Conservation (phyloP, 2,797 vertebrate species). For the Coilia nasus region DNA sequence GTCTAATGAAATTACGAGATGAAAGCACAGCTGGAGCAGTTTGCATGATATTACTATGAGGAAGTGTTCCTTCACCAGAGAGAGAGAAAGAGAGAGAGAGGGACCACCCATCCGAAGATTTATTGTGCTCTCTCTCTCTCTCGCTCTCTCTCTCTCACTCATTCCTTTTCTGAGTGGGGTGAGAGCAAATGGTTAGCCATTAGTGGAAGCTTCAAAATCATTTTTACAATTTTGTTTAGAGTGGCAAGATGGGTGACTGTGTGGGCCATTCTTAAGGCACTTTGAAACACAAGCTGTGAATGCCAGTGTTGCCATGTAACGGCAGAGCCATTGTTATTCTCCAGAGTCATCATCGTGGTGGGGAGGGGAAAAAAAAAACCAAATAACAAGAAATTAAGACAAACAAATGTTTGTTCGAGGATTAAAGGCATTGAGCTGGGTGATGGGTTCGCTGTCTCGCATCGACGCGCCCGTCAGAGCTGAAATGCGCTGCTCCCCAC, state of each 20-base stretch:
- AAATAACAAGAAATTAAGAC: not conserved
- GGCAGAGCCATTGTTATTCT: not conserved
- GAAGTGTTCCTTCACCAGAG: constrained; percentile 52
- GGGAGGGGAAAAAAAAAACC: not conserved
- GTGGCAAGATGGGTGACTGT: constrained; percentile 11
- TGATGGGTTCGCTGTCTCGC: not conserved
- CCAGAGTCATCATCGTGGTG: not conserved
- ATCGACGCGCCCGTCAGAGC: not conserved
- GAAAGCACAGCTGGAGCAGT: constrained; percentile 59
- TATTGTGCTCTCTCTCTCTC: constrained; percentile 24
- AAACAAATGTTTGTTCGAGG: constrained; percentile 8
- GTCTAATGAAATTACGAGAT: constrained; percentile 57
- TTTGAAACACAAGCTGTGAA: not conserved
- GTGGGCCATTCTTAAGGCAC: not conserved
- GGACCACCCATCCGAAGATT: not conserved
- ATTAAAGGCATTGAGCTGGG: not conserved
- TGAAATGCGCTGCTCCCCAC: not conserved
- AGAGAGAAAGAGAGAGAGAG: not conserved
- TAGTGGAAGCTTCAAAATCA: constrained; percentile 1
- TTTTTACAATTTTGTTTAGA: constrained; percentile 18
- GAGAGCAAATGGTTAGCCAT: constrained; percentile 21
- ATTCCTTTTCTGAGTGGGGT: constrained; percentile 24
- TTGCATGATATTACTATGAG: constrained; percentile 54
- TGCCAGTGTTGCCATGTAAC: not conserved
- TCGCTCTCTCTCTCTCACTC: constrained; percentile 23